A percentile compares a stretch with the other conserved stretches of the same genome.
Conservation (phyloP, 1,140 invertebrate species). For the Tetragnatha versicolor region DNA sequence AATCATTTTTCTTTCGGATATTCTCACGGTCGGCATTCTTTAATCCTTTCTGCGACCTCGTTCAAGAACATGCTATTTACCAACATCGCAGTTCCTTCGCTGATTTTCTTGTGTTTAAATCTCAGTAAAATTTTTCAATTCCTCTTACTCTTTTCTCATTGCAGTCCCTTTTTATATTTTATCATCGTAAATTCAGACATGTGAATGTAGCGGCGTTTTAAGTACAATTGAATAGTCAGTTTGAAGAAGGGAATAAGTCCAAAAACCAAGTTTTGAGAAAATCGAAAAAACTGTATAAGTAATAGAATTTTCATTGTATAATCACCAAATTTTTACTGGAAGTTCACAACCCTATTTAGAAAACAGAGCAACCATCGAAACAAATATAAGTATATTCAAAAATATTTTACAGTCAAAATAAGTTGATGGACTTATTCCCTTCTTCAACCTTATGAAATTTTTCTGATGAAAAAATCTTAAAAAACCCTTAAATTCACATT, state of each 20-base stretch:
- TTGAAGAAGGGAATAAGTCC: background rate
- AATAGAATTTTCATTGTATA: no score
- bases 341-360: no score
- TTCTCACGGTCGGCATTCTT: conserved; percentile 22
- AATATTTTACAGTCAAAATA: no score
- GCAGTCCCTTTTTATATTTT: background rate
- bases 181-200: background rate
- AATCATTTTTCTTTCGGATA: background rate
- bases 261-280: background rate
- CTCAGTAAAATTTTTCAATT: background rate
- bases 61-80: no score
- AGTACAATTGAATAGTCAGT: background rate
- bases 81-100: background rate
- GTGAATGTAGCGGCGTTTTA: background rate
- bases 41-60: background rate
- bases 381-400: no score
- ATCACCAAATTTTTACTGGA: no score
- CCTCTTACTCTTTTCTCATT: background rate
- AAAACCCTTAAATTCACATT: no score
- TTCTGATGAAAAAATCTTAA: no score
- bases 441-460: no score
- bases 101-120: background rate
- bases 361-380: no score
- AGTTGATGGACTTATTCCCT: no score
- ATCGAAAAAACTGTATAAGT: no score